Percentiles rank a stretch among this genome's conserved stretches.
Conservation (phyloP, 2,797 vertebrate species). For the Liparis tanakae region DNA sequence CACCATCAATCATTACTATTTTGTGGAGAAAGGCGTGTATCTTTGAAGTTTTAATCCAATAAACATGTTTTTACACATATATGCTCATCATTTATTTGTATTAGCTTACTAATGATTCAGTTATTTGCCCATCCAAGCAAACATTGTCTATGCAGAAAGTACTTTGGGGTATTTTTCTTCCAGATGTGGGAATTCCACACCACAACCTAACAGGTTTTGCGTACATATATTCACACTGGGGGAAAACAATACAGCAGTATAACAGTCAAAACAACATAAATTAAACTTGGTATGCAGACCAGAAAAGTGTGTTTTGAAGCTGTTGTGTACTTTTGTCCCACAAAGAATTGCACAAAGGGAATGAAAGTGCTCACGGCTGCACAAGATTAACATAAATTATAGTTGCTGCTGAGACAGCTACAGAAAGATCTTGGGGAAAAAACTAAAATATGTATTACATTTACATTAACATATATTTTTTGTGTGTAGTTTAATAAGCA, state of each 20-base stretch:
- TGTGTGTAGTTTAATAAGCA: neutral
- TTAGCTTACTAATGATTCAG: neutral
- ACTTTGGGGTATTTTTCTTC: neutral
- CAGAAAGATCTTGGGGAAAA: neutral
- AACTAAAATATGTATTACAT: neutral
- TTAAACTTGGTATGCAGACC: neutral
- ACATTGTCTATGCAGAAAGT: neutral
- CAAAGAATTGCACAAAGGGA: constrained; percentile 7
- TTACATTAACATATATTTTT: neutral
- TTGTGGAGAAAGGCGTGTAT: neutral
- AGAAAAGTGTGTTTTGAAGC: neutral
- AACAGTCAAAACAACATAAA: neutral
- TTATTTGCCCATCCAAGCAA: neutral
- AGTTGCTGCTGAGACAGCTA: neutral
- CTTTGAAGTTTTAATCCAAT: neutral
- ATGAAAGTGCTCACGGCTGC: constrained; percentile 1
- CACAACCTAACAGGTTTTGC: neutral
- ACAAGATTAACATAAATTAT: constrained; percentile 1
- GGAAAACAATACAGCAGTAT: neutral
- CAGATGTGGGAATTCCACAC: neutral
- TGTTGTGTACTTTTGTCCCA: neutral
- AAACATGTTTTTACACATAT: constrained; percentile 7
- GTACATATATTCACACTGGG: neutral
- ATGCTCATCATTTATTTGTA: neutral
- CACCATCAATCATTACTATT: neutral